These are phyloP conservation scores for Pitta sordida DNA, from an alignment of 2,113 vertebrate species.

Conservation along the genomic window DNA sequence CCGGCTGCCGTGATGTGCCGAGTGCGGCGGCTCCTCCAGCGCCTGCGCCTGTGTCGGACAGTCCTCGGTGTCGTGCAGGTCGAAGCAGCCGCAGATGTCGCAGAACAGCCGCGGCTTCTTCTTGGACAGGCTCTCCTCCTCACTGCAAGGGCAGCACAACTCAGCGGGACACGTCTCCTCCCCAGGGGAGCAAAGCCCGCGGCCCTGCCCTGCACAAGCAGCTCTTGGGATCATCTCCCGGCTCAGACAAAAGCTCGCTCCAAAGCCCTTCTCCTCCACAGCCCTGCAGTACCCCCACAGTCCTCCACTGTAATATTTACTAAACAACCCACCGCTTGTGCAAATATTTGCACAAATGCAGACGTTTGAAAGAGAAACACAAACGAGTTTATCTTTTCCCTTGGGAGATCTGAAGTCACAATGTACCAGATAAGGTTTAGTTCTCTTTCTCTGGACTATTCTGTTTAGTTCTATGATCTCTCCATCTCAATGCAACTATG, in stretches of 20 bases:
- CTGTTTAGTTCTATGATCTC: neutral
- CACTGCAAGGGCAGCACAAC: conserved; percentile 22
- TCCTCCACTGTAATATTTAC: rapidly evolving
- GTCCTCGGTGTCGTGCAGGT: conserved; percentile 95
- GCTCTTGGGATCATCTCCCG: rapidly evolving
- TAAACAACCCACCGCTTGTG: neutral
- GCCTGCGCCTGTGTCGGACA: conserved; percentile 92
- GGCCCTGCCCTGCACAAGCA: rapidly evolving
- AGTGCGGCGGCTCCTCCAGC: conserved; percentile 89
- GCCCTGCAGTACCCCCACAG: neutral
- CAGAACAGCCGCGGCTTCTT: conserved; percentile 96
- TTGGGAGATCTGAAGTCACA: neutral
- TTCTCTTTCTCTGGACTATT: neutral
- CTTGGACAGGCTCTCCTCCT: conserved; percentile 78
- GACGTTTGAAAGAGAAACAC: neutral
- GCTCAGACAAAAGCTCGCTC: rapidly evolving
- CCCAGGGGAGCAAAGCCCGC: rapidly evolving
- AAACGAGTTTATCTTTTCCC: neutral
- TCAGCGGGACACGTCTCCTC: neutral
- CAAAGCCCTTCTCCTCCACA: neutral
- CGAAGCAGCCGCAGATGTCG: conserved; percentile 97
- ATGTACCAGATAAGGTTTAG: neutral
- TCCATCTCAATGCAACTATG: neutral
- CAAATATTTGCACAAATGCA: neutral
- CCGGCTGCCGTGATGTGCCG: conserved; percentile 87